Percentiles rank a stretch among this genome's conserved stretches.
Conservation (phyloP, 2,113 vertebrate species). For the Colossoma macropomum region DNA sequence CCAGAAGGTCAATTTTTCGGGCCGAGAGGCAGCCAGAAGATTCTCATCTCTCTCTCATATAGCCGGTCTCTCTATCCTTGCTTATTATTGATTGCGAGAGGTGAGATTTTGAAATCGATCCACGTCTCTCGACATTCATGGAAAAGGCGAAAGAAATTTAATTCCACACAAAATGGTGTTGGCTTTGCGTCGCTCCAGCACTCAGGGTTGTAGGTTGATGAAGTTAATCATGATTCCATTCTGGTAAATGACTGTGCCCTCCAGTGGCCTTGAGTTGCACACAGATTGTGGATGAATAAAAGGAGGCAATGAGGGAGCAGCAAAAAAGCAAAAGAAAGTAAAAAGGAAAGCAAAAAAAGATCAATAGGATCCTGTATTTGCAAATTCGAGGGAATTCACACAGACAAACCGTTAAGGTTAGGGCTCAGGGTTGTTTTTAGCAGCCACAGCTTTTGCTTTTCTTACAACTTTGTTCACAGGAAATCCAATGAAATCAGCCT, state of each 20-base stretch:
- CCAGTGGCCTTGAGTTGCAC: conserved; percentile 46
- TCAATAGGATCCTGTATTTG: conserved; percentile 16
- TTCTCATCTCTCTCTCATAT: neutral
- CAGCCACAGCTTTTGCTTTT: neutral
- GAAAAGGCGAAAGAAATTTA: conserved; percentile 50
- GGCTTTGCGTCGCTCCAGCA: conserved; percentile 26
- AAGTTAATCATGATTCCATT: conserved; percentile 51
- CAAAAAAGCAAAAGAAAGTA: neutral
- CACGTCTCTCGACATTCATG: conserved; percentile 47
- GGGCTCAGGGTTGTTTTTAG: neutral
- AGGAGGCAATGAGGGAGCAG: neutral
- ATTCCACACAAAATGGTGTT: conserved; percentile 47
- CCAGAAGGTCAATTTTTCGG: conserved; percentile 25
- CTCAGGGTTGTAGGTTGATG: conserved; percentile 44
- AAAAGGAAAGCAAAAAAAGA: neutral
- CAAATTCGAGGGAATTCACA: neutral
- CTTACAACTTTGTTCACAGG: neutral
- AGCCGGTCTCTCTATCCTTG: conserved; percentile 13
- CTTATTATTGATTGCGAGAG: conserved; percentile 58
- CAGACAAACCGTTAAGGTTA: neutral
- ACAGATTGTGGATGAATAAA: conserved; percentile 23
- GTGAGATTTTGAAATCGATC: conserved; percentile 58
- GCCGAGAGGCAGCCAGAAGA: conserved; percentile 10
- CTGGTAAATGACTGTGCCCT: conserved; percentile 49
- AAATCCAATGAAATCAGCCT: neutral